Evolutionary conservation across 2,888 invertebrate species (phyloP).

Genomic region (Urechis unicinctus): DNA sequence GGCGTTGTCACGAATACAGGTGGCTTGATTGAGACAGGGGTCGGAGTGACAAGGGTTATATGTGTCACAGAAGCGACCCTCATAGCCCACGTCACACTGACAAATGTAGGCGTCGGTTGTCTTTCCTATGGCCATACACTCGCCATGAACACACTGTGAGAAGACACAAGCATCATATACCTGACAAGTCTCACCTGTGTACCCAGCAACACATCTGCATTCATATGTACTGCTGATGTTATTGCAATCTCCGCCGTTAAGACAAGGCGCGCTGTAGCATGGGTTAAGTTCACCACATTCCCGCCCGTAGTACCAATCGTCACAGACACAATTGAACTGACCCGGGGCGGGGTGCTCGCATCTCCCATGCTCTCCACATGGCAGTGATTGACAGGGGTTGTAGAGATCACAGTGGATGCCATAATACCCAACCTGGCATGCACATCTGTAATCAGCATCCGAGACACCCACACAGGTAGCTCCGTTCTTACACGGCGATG

Average conservation of each 20-base stretch:
- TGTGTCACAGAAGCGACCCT: constrained; percentile 7
- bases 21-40: constrained; percentile 16
- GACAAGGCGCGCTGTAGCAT: constrained; percentile 12
- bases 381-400: constrained; percentile 23
- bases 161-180: constrained; percentile 3
- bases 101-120: constrained; percentile 1
- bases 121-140: not conserved
- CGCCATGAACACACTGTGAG: not conserved
- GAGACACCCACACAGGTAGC: constrained; percentile 7
- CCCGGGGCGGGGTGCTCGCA: not conserved
- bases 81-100: constrained; percentile 1
- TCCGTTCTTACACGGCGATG: constrained; percentile 21
- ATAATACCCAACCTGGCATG: constrained; percentile 28
- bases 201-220: constrained; percentile 16
- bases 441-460: constrained; percentile 23
- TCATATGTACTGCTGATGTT: not conserved
- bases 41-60: constrained; percentile 13
- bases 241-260: constrained; percentile 9
- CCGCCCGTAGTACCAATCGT: constrained; percentile 9
- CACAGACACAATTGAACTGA: constrained; percentile 8
- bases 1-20: constrained; percentile 10
- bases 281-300: constrained; percentile 13
- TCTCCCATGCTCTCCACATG: not conserved
- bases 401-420: constrained; percentile 29
- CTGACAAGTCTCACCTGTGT: constrained; percentile 55